Conservation (phyloP, 64 coral and sea anemone species). For the Cladopsammia gracilis region DNA sequence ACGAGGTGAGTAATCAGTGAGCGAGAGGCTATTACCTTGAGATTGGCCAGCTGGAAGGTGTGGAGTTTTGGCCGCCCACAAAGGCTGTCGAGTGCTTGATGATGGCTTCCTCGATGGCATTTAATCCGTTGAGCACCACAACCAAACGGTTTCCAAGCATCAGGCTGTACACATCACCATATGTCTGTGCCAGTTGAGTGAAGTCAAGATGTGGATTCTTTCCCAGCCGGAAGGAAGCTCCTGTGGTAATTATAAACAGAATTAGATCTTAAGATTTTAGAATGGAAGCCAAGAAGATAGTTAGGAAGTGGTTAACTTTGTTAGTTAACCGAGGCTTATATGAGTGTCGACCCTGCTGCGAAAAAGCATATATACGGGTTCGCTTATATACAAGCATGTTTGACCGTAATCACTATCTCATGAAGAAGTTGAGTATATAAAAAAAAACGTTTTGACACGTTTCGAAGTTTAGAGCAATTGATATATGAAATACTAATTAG, state of each 20-base stretch:
- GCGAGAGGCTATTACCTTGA: not conserved
- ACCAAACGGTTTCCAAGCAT: slow-evolving; percentile 44
- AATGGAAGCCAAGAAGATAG: too few relatives aligned
- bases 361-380: too few relatives aligned
- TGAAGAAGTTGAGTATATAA: too few relatives aligned
- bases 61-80: slow-evolving; percentile 17
- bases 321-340: too few relatives aligned
- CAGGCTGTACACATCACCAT: slow-evolving; percentile 24
- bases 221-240: not conserved
- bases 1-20: not conserved
- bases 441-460: too few relatives aligned
- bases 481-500: too few relatives aligned
- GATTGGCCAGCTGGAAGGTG: slow-evolving; percentile 6
- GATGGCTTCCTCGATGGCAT: slow-evolving; percentile 19
- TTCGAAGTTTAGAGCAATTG: too few relatives aligned
- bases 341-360: too few relatives aligned
- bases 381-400: too few relatives aligned
- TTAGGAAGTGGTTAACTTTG: too few relatives aligned
- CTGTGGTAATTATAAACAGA: not conserved
- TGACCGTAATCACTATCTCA: too few relatives aligned
- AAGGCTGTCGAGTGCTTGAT: not conserved
- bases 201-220: slow-evolving; percentile 40
- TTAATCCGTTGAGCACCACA: slow-evolving; percentile 28
- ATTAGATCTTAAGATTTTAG: too few relatives aligned
- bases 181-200: not conserved